phyloP scores from a whole-genome alignment of 2,888 invertebrate genomes.

The Stenurella melanura region DNA sequence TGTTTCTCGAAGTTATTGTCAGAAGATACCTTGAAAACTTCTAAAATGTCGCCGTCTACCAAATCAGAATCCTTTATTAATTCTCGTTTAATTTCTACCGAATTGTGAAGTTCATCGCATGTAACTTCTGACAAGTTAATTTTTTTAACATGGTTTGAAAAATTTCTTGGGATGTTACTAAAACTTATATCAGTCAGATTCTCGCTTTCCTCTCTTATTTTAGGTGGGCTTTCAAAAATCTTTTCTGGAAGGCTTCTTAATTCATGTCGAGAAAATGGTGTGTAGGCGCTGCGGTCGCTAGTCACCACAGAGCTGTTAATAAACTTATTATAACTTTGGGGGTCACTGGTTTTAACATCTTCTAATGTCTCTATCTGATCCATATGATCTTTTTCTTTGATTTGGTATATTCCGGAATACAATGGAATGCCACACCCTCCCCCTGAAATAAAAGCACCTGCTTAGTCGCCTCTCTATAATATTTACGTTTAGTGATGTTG shows the following conservation, averaged over 20 bases:
- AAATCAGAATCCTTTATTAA: background rate
- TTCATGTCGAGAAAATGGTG: conserved; percentile 1
- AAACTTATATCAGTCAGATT: background rate
- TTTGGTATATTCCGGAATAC: background rate
- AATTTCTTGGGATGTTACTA: background rate
- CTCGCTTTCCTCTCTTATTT: background rate
- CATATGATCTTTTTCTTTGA: background rate
- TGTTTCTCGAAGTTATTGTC: background rate
- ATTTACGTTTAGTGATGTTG: too few relatives aligned
- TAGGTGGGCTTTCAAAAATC: conserved; percentile 9
- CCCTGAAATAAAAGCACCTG: background rate
- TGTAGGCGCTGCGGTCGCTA: too few relatives aligned
- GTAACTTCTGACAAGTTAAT: too few relatives aligned
- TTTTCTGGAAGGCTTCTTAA: conserved; percentile 7
- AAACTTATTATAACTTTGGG: background rate
- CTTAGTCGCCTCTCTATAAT: too few relatives aligned
- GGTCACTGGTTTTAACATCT: too few relatives aligned
- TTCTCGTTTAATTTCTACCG: background rate
- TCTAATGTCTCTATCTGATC: background rate
- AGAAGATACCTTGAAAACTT: background rate
- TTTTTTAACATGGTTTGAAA: background rate
- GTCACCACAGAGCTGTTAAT: background rate
- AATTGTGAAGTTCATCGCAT: background rate
- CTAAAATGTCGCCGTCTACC: background rate
- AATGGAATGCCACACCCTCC: background rate